Conservation (phyloP, 2,888 invertebrate genomes). For the Eupithecia subfuscata region DNA sequence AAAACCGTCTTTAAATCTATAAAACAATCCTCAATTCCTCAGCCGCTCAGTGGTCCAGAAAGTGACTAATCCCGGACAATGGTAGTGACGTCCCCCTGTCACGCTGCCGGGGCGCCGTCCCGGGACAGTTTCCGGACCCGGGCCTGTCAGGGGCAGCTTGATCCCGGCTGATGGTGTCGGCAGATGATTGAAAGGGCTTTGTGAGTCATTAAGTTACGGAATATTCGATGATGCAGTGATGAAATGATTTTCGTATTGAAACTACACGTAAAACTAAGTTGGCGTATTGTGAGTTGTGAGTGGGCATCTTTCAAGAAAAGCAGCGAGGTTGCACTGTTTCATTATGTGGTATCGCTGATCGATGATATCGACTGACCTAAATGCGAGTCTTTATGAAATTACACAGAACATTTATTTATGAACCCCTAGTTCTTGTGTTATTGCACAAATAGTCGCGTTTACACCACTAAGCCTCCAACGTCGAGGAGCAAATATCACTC, state of each 20-base stretch:
- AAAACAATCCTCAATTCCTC: constrained; percentile 16
- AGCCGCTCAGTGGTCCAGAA: constrained; percentile 44
- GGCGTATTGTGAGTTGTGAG: neutral
- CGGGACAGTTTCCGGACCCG: constrained; percentile 21
- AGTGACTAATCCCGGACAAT: constrained; percentile 50
- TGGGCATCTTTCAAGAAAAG: neutral
- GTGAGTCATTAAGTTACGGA: constrained; percentile 2
- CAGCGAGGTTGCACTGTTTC: no score
- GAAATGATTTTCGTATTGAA: neutral
- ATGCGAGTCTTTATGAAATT: neutral
- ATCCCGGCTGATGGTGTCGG: constrained; percentile 14
- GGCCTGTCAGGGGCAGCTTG: constrained; percentile 26
- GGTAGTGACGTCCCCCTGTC: constrained; percentile 61
- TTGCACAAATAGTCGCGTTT: neutral
- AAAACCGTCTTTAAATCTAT: neutral
- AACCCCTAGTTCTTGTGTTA: neutral
- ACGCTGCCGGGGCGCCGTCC: constrained; percentile 42
- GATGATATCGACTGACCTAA: neutral
- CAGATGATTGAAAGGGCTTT: constrained; percentile 7
- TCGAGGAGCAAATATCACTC: constrained; percentile 1
- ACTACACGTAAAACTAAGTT: neutral
- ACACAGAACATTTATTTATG: neutral
- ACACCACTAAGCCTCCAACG: neutral
- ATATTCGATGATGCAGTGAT: neutral
- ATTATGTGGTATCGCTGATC: neutral